Base-by-base conservation (phyloP, 2,113 vertebrate genomes). In the Myrmecophaga tridactyla region DNA sequence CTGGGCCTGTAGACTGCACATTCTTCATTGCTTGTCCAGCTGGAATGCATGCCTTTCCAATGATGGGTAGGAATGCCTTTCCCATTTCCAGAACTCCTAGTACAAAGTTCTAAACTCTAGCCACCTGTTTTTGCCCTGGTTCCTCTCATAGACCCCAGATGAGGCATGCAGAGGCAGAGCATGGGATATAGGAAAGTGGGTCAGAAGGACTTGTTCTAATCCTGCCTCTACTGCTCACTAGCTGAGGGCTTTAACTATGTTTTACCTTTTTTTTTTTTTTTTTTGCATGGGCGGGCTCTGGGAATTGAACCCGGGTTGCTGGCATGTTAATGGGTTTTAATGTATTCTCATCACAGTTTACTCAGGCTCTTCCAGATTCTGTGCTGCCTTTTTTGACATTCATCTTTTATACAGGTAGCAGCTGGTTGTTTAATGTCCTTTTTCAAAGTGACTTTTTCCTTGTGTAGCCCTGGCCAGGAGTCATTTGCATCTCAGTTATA, bases 11-110 rank as follows among this genome's bases (percentile, higher is more conserved):
- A 67, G 21, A 39, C 39, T 29, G 36, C 11, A 27, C 1, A 14
- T 17, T 76, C 6, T 31, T n/a, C n/a, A n/a, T n/a, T n/a, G n/a
- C n/a, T n/a, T 62, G 36, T 4, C 29, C 17, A 0, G 0, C 53
- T 76, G 7, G 36, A 46, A 41, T 8, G 3, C 0, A 0, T 23
- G 51, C 21, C 67, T 94, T 20, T 11, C 3, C 23, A 77, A 27
- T 4, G 2, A 3, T 23, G 27, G n/a, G 36, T 46, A n/a, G 70
- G 65, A 48, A 25, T 89, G 56, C 18, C 25, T 78, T 25, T 56
- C 48, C 86, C 23, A 31, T 39, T 39, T 7, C 18, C 23, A 67
- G 43, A 78, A 48, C 17, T 77, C 36, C 39, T 3, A 15, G 23
- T 23, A 13, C 13, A 15, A n/a, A 29, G 8, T 58, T 78, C 51